Evolutionary conservation across 2,113 vertebrate genomes (phyloP).

Genomic region (Chionodraco myersi): DNA sequence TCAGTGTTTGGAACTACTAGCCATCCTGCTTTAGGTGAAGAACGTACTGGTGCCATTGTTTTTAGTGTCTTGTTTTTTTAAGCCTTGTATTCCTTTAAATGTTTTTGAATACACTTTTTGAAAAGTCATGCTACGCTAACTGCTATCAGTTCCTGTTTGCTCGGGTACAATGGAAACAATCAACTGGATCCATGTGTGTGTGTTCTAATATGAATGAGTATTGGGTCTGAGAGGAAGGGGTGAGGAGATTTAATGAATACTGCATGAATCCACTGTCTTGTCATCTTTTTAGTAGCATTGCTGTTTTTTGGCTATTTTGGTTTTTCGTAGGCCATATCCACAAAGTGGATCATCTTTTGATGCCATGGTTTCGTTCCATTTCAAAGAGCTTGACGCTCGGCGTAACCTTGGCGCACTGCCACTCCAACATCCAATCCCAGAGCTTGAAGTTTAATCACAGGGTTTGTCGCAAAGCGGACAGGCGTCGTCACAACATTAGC

Average conservation of each 20-base stretch:
- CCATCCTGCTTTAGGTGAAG: neutral
- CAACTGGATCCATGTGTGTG: neutral
- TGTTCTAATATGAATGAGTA: no score
- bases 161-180: neutral
- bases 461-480: no score
- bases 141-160: neutral
- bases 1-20: neutral
- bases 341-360: no score
- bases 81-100: neutral
- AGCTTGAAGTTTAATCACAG: no score
- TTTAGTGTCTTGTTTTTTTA: neutral
- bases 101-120: neutral
- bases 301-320: neutral
- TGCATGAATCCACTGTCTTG: neutral
- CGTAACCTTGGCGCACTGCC: no score
- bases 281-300: neutral
- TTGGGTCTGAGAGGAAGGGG: no score
- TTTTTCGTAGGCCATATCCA: neutral
- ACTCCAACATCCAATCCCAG: no score
- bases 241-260: neutral
- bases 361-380: no score
- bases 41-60: neutral
- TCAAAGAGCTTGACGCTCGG: no score
- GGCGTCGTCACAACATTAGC: no score
- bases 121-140: neutral